These are phyloP conservation scores for Lagopus muta DNA, from an alignment of 2,113 vertebrate genomes.

Conservation along the genomic window DNA sequence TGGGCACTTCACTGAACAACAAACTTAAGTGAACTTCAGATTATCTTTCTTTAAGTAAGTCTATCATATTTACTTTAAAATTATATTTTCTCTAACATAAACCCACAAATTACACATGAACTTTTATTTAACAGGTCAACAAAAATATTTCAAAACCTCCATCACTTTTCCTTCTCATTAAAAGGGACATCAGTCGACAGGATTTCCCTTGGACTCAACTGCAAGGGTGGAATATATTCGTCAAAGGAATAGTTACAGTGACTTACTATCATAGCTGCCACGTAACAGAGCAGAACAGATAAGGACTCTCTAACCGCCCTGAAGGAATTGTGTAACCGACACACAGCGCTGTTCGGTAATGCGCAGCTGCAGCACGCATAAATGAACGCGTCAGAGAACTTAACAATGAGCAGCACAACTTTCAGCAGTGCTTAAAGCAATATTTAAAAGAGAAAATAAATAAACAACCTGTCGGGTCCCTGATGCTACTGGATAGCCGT, in stretches of 20 bases:
- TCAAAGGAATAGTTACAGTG: not conserved
- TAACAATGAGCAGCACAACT: not conserved
- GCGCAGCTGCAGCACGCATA: not conserved
- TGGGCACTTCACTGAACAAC: not conserved
- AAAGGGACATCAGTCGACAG: not conserved
- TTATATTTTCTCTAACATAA: not conserved
- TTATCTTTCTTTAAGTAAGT: not conserved
- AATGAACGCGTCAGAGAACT: not conserved
- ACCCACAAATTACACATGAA: not conserved
- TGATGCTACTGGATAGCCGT: not conserved
- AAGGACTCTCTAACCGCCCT: not conserved
- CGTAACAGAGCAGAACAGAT: conserved; percentile 14
- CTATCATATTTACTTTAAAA: not conserved
- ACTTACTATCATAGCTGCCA: conserved; percentile 11
- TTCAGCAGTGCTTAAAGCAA: conserved; percentile 12
- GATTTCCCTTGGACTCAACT: not conserved
- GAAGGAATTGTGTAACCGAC: not conserved
- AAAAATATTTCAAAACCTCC: not conserved
- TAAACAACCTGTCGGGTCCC: not conserved
- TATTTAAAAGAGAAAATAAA: not conserved
- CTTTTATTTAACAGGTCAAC: not conserved
- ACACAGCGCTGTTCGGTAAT: not conserved
- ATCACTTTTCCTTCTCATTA: not conserved
- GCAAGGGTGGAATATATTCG: not conserved
- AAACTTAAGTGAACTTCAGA: not conserved